Base-by-base conservation (phyloP, 1,140 invertebrate genomes). In the Polyergus mexicanus region DNA sequence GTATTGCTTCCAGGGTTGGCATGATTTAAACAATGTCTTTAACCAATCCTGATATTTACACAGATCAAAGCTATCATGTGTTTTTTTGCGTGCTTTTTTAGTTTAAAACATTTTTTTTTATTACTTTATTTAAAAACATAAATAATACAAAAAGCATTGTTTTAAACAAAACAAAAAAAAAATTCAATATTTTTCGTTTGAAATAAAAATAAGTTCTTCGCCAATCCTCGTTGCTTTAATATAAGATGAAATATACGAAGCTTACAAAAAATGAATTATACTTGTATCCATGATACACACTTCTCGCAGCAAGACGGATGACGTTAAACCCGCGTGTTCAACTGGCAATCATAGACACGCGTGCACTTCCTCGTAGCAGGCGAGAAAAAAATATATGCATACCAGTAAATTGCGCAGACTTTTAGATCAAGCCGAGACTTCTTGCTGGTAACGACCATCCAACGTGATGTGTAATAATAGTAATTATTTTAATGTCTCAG, bases 371-470 rank as follows among this genome's bases (percentile, higher is more conserved):
- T 72, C 54, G 51, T 56, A 56, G 47, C 25, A 4, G 28, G 47
- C 47, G 25, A 47, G 7, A 28, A 74, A 83, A 83, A 74, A 72
- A 72, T 60, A 35, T 6, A 58, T 19, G 28, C 78, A 69, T 83
- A 72, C 25, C 41, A 54, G 78, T 54, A 83, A 83, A 83, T 83
- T 83, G 78, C 78, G 78, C 68, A 83, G 78, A 83, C 78, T 83
- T 83, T 83, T 74, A 83, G 78, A 83, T 83, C 78, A 83, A 60
- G 32, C 28, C 38, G 68, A n/a, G 54, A 47, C 68, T 83, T 83
- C 54, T 83, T 83, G 56, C 35, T 35, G 56, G 16, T 56, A 83
- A 83, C 54, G 58, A 28, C 5, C 41, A 28, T 72, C 19, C 54
- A 60, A 16, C 11, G 56, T 74, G 78, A 72, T 72, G 25, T 11